Evolutionary conservation across 2,113 vertebrate species (phyloP).

Genomic region (Macrotis lagotis): DNA sequence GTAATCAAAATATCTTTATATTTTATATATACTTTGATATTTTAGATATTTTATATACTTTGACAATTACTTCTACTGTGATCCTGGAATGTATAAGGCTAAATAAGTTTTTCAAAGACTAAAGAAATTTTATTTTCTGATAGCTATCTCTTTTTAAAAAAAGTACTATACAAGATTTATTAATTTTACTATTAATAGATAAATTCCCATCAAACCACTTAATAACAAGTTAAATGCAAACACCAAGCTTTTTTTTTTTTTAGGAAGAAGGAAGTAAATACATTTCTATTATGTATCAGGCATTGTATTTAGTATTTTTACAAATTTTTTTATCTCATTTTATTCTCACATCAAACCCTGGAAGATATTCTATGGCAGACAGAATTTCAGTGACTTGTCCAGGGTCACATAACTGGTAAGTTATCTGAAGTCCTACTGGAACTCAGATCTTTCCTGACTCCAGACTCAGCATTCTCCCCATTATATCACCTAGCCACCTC

Average conservation of each 20-base stretch:
- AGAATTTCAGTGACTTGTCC: neutral
- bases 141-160: neutral
- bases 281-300: neutral
- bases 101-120: neutral
- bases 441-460: neutral
- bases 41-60: neutral
- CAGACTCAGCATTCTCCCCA: neutral
- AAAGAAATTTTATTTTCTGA: neutral
- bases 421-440: neutral
- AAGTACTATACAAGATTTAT: neutral
- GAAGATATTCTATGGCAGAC: neutral
- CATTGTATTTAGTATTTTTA: neutral
- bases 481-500: neutral
- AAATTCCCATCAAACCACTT: neutral
- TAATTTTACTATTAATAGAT: neutral
- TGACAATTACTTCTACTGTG: accelerated
- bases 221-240: neutral
- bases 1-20: accelerated
- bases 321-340: neutral
- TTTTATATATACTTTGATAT: neutral
- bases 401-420: neutral
- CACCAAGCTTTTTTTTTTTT: neutral
- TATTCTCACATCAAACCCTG: neutral
- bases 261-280: neutral
- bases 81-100: neutral